Evolutionary conservation across 2,888 invertebrate species (phyloP).

Genomic region (Hyalella azteca): DNA sequence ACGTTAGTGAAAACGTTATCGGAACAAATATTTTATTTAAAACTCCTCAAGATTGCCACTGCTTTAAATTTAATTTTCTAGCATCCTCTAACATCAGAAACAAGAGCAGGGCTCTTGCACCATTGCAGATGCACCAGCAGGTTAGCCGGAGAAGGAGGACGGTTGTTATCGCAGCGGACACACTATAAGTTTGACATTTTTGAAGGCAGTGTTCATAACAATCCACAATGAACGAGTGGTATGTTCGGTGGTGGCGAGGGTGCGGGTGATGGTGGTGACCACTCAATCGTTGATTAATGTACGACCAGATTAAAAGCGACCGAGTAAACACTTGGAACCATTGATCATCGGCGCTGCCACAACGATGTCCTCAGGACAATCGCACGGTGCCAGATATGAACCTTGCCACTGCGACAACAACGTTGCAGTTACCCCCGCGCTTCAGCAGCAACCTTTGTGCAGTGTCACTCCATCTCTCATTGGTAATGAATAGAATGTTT

Average conservation of each 20-base stretch:
- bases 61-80: too few species aligned
- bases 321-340: constrained; percentile 7
- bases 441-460: too few species aligned
- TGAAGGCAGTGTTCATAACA: constrained; percentile 17
- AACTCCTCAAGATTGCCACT: too few species aligned
- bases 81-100: too few species aligned
- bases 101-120: too few species aligned
- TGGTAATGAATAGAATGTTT: too few species aligned
- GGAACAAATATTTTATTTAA: too few species aligned
- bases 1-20: too few species aligned
- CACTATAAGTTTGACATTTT: constrained; percentile 20
- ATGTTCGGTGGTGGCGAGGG: background rate
- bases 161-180: constrained; percentile 1
- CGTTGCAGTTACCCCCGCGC: too few species aligned
- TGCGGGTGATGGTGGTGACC: constrained; percentile 7
- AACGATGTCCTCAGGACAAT: background rate
- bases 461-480: too few species aligned
- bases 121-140: too few species aligned
- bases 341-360: constrained; percentile 4
- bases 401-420: constrained; percentile 6
- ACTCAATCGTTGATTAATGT: constrained; percentile 35
- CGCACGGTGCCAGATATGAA: constrained; percentile 15
- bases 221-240: constrained; percentile 21
- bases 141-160: too few species aligned
- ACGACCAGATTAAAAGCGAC: constrained; percentile 23